Base-by-base conservation (phyloP, 2,888 invertebrate species). In the Fragum whitleyi region DNA sequence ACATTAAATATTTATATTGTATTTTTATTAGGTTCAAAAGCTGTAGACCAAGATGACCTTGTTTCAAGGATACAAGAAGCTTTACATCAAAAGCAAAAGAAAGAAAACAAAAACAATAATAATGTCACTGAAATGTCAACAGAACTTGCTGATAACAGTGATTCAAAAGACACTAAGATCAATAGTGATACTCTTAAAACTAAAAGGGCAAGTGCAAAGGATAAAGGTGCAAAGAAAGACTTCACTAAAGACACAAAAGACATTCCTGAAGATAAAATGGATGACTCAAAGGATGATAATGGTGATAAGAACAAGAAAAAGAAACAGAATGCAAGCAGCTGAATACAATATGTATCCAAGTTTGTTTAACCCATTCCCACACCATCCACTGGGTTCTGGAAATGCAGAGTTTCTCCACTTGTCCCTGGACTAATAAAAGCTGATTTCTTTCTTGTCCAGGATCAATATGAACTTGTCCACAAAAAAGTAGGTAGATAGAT, bases 41-140 rank as follows among this genome's bases (percentile, higher is more conserved):
- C 85, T 11, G 83, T 87, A 32, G 87, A 89, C 77, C 79, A 88
- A 29, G 82, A 87, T 72, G 89, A 89, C 16, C 47, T 87, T 39
- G 85, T 92, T 21, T 73, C 81, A 32, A 79, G 79, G 67, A 85
- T 91, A 55, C 83, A 89, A 29, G 82, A 79, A 29, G 77, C 78
- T 61, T 68, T 87, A n/a, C 70, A 77, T 51, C 1, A 47, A n/a
- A 47, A 47, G n/a, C 19, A 47, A 47, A 47, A 47, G n/a, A 5
- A 5, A 9, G 47, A 47, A 5, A 14, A 47, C 47, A 14, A 3
- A 47, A n/a, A 47, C 16, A 47, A n/a, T 47, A 47, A 47, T 3
- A 16, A 5, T 9, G 47, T 9, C 47, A 47, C n/a, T 14, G 7
- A 47, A 47, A n/a, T 9, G 14, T 36, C 9, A 36, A 36, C 32